phyloP scores from a whole-genome alignment of 2,888 invertebrate genomes.

The Rapana venosa region DNA sequence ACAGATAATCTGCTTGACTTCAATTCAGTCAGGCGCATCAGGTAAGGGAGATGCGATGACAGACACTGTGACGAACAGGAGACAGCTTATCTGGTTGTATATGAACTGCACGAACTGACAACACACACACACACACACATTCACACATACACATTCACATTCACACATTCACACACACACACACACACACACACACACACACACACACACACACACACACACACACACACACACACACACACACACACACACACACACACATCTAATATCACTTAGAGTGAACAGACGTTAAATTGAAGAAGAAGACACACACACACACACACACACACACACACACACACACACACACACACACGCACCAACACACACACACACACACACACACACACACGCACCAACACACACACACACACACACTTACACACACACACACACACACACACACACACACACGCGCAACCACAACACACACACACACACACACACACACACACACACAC shows the following conservation, averaged over 20 bases:
- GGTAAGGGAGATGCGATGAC: not conserved
- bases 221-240: constrained; percentile 16
- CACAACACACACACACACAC: not conserved
- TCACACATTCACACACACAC: not conserved
- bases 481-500: constrained; percentile 1
- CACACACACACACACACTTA: not conserved
- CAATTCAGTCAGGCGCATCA: not conserved
- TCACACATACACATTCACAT: not conserved
- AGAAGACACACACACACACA: not conserved
- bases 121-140: not conserved
- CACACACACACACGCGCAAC: not conserved
- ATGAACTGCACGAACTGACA: too few relatives aligned
- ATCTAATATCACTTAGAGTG: too few relatives aligned
- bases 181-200: not conserved
- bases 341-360: not conserved
- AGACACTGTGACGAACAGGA: too few relatives aligned
- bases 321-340: not conserved
- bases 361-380: constrained; percentile 6
- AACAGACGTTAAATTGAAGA: too few relatives aligned
- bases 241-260: constrained; percentile 16
- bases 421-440: not conserved
- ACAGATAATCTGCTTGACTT: not conserved
- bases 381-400: not conserved
- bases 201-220: not conserved
- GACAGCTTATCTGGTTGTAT: too few relatives aligned